phyloP scores from a whole-genome alignment of 2,888 invertebrate genomes.

The Mythimna pallens region DNA sequence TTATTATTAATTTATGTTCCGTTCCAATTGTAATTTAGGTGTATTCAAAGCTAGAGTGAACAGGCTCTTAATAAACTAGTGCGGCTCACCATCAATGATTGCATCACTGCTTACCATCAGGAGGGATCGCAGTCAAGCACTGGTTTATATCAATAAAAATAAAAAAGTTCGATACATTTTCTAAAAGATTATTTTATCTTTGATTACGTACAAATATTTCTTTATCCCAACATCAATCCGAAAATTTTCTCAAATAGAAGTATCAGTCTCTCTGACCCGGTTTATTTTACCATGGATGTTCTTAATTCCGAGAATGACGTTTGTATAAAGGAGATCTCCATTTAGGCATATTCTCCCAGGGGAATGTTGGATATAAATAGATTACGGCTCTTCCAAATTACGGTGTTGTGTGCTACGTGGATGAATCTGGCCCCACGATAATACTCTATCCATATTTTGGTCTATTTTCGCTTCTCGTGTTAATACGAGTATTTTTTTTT shows the following conservation, averaged over 20 bases:
- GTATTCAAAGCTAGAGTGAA: too few species aligned
- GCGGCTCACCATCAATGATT: too few species aligned
- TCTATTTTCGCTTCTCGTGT: conserved; percentile 27
- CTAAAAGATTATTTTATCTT: background rate
- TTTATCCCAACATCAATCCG: conserved; percentile 28
- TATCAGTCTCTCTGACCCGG: conserved; percentile 51
- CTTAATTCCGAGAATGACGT: conserved; percentile 63
- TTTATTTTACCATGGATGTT: conserved; percentile 55
- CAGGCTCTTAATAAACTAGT: too few species aligned
- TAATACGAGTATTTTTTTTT: conserved; percentile 20
- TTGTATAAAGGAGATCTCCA: conserved; percentile 50
- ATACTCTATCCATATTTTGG: conserved; percentile 45
- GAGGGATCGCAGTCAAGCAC: too few species aligned
- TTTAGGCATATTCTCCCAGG: conserved; percentile 54
- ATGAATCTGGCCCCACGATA: conserved; percentile 61
- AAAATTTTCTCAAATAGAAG: conserved; percentile 48
- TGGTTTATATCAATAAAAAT: too few species aligned
- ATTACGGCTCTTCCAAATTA: conserved; percentile 66
- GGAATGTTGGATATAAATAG: conserved; percentile 65
- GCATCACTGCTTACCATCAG: too few species aligned
- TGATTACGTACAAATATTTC: conserved; percentile 27
- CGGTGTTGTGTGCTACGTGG: conserved; percentile 59
- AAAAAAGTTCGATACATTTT: background rate
- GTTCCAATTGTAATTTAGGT: too few species aligned
- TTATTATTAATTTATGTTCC: background rate